Evolutionary conservation across 2,888 invertebrate genomes (phyloP), one percentile per base, ranked within the genome.

Genomic region (Colostygia pectinataria): DNA sequence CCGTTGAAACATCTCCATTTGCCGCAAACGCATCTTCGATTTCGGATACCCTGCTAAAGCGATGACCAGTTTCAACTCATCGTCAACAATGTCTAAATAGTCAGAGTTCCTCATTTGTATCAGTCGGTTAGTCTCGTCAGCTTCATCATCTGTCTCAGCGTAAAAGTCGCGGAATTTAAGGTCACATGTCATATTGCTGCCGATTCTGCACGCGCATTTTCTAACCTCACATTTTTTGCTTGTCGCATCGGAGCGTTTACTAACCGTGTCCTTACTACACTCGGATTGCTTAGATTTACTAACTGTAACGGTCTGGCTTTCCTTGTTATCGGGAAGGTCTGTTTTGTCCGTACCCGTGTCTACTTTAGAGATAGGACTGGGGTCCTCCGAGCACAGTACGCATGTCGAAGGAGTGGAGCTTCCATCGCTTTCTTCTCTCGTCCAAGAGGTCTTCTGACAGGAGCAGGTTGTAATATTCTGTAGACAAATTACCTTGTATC

Each of bases 371-470:
- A 46, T 23, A 0, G 40, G 46, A 15, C 64, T 69, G 12, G 63
- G 68, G 50, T 71, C 82, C 59, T 83, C 84, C 12, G 80, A 77
- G 56, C 79, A 83, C 24, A 83, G 67, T 7, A 84, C 74, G 65
- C 86, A 87, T 51, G 85, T 87, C 31, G 88, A 86, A 0, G 85
- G 74, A 0, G 86, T 82, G 40, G 85, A 84, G 53, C 73, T 77
- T 42, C 72, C 79, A 32, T 71, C 71, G n/a, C 77, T 71, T 3
- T 65, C 63, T 46, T 58, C 58, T 41, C 60, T 63, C 44, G 72
- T 72, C 80, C 85, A 82, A 55, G 73, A 66, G 1, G 44, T 45
- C 59, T 54, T 65, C 53, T 71, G 74, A 65, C 85, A 77, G 69
- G 79, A 73, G 65, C 84, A 83, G 37, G 74, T 69, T 18, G 73